Conservation (phyloP, 2,113 vertebrate genomes). For the Charadrius vociferus region DNA sequence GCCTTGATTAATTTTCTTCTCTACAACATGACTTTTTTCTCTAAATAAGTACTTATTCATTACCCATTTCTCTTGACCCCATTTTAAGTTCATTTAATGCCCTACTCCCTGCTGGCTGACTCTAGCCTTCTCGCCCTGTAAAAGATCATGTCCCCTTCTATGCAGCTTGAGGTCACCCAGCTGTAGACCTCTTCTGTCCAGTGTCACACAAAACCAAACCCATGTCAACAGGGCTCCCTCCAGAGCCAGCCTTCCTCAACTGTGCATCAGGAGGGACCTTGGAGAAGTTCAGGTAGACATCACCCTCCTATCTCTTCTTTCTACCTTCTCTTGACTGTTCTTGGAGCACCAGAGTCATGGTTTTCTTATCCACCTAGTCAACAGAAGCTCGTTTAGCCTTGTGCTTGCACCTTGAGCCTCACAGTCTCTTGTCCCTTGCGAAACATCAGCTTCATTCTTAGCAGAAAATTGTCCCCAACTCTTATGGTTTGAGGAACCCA, state of each 20-base stretch:
- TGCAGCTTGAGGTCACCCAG: background rate
- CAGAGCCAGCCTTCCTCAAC: background rate
- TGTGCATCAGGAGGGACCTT: background rate
- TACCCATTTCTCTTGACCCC: background rate
- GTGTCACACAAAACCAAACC: background rate
- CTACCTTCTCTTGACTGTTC: background rate
- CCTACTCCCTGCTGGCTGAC: background rate
- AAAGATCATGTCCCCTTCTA: background rate
- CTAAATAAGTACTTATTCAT: background rate
- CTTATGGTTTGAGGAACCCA: too few species aligned
- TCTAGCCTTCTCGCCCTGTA: background rate
- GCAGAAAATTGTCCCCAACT: background rate
- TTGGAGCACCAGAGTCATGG: background rate
- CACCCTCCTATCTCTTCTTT: background rate
- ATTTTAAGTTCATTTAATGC: background rate
- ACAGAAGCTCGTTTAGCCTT: background rate
- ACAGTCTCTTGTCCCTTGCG: background rate
- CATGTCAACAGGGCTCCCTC: background rate
- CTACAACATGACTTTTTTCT: background rate
- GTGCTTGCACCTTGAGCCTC: background rate
- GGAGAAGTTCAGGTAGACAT: background rate
- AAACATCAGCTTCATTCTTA: background rate
- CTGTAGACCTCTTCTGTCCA: background rate
- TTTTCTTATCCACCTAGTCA: background rate
- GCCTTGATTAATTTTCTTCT: background rate